Conservation (phyloP, 2,888 invertebrate species). For the Hirudinaria manillensis region DNA sequence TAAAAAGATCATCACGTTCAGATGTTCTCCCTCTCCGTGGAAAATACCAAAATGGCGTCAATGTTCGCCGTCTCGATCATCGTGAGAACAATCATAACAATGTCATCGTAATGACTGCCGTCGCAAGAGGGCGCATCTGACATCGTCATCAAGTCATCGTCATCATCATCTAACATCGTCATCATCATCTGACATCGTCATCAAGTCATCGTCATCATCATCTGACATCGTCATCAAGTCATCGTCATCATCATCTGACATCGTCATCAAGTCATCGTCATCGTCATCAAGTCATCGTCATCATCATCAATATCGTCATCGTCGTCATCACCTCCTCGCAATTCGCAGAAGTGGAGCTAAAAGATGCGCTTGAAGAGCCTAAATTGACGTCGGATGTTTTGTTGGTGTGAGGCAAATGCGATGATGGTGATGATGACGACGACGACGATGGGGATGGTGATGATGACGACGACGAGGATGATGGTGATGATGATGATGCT, state of each 20-base stretch:
- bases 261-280: constrained; percentile 33
- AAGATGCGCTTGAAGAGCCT: background rate
- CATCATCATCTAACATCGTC: constrained; percentile 24
- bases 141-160: constrained; percentile 32
- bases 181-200: background rate
- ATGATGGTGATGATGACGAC: constrained; percentile 29
- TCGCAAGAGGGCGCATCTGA: constrained; percentile 13
- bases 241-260: constrained; percentile 34
- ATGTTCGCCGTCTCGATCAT: background rate
- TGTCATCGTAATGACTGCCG: background rate
- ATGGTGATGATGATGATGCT: constrained; percentile 14
- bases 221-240: constrained; percentile 31
- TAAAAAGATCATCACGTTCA: too few species aligned
- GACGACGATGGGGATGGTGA: constrained; percentile 31
- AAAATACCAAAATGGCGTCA: too few species aligned
- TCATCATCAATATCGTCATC: constrained; percentile 31
- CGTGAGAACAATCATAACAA: background rate
- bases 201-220: too few species aligned
- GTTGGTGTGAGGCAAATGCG: background rate
- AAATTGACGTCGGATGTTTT: constrained; percentile 7
- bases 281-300: constrained; percentile 20
- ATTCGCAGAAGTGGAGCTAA: background rate
- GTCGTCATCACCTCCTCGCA: constrained; percentile 19
- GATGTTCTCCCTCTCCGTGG: too few species aligned
- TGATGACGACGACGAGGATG: constrained; percentile 29